Percentiles rank a stretch among this genome's conserved stretches.
Conservation (phyloP, 2,113 vertebrate genomes). For the Oncorhynchus mykiss region DNA sequence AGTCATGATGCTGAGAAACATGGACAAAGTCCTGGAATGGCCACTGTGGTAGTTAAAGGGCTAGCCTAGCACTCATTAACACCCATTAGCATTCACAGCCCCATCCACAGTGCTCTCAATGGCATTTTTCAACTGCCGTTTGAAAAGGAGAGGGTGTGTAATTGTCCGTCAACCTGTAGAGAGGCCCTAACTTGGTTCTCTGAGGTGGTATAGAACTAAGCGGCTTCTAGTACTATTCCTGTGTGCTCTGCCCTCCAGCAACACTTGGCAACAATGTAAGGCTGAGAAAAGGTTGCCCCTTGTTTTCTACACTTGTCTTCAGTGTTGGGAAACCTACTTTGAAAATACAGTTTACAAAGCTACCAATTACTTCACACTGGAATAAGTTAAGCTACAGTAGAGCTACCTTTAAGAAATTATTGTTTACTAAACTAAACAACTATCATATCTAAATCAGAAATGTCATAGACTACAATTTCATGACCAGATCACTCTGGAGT, state of each 20-base stretch:
- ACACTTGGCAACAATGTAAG: neutral
- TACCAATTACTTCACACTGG: no score
- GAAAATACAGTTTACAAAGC: no score
- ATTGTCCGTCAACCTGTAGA: neutral
- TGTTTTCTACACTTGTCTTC: neutral
- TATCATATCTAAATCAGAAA: no score
- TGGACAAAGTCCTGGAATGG: neutral
- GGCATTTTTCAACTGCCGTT: neutral
- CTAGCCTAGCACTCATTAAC: neutral
- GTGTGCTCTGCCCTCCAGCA: neutral
- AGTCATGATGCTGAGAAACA: no score
- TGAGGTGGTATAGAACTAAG: neutral
- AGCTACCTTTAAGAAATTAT: no score
- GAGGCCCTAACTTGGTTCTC: neutral
- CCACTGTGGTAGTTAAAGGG: neutral
- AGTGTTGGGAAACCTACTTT: no score
- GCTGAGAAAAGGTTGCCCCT: neutral
- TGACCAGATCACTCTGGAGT: no score
- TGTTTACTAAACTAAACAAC: no score
- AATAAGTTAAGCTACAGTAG: no score
- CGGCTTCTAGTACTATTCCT: neutral
- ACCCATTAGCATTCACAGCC: constrained; percentile 1
- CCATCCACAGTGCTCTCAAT: neutral
- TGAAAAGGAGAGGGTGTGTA: neutral
- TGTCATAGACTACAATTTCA: no score